Conservation (phyloP, 1,140 invertebrate species). For the Notospermus geniculatus region DNA sequence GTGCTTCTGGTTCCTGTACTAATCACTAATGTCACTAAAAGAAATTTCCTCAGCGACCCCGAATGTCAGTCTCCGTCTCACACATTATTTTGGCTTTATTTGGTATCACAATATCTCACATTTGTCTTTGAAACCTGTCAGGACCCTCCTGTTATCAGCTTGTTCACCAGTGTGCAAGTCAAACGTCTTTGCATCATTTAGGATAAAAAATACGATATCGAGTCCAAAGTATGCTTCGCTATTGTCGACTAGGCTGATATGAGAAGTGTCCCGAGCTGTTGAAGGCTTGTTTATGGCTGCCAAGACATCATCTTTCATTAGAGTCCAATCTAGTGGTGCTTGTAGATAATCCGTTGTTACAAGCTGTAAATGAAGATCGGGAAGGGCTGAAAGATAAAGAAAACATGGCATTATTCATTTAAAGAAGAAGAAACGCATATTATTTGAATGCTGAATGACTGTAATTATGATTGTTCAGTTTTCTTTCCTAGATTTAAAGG, state of each 20-base stretch:
- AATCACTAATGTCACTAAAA: too few relatives aligned
- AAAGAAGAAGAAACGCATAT: too few relatives aligned
- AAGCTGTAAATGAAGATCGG: slow-evolving; percentile 44
- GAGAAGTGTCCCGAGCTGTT: slow-evolving; percentile 32
- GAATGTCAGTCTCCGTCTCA: too few relatives aligned
- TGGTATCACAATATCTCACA: too few relatives aligned
- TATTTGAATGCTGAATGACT: too few relatives aligned
- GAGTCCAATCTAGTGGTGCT: slow-evolving; percentile 36
- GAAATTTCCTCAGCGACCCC: too few relatives aligned
- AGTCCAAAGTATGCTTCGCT: slow-evolving; percentile 41
- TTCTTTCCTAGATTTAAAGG: too few relatives aligned
- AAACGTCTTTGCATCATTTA: slow-evolving; percentile 37
- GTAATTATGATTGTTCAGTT: too few relatives aligned
- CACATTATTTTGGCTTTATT: too few relatives aligned
- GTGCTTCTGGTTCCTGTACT: too few relatives aligned
- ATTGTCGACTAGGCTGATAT: slow-evolving; percentile 29
- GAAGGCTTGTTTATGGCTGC: slow-evolving; percentile 32
- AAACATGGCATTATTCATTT: too few relatives aligned
- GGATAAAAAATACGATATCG: slow-evolving; percentile 46
- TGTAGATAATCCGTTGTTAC: slow-evolving; percentile 50
- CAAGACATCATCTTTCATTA: slow-evolving; percentile 31
- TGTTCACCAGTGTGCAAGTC: slow-evolving; percentile 42
- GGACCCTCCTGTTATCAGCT: slow-evolving; percentile 29
- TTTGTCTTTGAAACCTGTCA: too few relatives aligned
- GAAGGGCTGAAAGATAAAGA: slow-evolving; percentile 39